phyloP scores from a whole-genome alignment of 2,113 vertebrate species.

The Misgurnus anguillicaudatus region DNA sequence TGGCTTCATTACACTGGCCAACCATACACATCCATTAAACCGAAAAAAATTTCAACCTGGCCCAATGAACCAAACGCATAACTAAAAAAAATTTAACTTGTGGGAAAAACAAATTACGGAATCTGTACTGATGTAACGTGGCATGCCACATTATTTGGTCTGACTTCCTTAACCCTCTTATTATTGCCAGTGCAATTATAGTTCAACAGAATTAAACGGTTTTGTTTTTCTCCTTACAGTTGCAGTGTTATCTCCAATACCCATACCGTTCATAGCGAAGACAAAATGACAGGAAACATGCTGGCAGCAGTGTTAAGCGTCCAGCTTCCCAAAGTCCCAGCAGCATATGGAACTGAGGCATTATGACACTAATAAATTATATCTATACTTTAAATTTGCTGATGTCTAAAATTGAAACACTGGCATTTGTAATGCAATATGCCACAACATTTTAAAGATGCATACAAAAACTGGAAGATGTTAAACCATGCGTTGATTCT shows the following conservation, averaged over 20 bases:
- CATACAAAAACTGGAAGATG: not conserved
- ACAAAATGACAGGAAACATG: conserved; percentile 69
- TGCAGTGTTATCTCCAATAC: not conserved
- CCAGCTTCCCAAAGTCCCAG: conserved; percentile 77
- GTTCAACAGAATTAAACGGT: not conserved
- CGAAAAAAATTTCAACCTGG: no score
- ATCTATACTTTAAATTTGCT: conserved; percentile 75
- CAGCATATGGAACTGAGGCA: conserved; percentile 79
- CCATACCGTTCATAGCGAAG: conserved; percentile 42
- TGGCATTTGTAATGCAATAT: conserved; percentile 67
- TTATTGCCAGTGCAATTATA: not conserved
- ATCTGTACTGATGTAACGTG: not conserved
- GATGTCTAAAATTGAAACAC: conserved; percentile 51
- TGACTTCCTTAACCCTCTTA: conserved; percentile 7
- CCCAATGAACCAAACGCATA: no score
- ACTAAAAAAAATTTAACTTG: no score
- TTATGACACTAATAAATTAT: conserved; percentile 81
- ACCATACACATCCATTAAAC: no score
- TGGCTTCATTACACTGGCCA: not conserved
- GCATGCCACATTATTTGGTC: not conserved
- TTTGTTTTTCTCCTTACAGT: not conserved
- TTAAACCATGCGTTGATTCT: not conserved
- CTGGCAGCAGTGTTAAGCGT: conserved; percentile 59
- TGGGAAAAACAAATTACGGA: not conserved
- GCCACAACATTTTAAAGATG: conserved; percentile 35